Evolutionary conservation across 2,888 invertebrate species (phyloP).

Genomic region (Cataglyphis rosenhaueri): DNA sequence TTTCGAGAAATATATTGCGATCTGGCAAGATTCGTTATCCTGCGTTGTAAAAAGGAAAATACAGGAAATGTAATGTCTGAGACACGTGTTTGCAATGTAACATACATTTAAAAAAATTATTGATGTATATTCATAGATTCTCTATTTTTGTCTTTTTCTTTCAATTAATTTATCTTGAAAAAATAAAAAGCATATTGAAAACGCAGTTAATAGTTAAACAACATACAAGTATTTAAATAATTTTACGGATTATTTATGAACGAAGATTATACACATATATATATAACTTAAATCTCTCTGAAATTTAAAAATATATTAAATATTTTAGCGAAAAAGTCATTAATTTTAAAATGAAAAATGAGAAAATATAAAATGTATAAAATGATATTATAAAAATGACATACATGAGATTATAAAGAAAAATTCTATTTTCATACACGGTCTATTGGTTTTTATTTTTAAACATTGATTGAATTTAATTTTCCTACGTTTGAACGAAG

Average conservation of each 20-base stretch:
- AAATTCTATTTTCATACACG: not conserved
- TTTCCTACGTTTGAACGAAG: slow-evolving; percentile 19
- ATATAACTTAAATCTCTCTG: not conserved
- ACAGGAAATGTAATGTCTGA: slow-evolving; percentile 39
- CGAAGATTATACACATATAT: not conserved
- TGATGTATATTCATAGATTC: not conserved
- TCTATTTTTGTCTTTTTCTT: not conserved
- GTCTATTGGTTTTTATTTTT: slow-evolving; percentile 7
- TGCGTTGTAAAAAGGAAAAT: slow-evolving; percentile 29
- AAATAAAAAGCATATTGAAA: not conserved
- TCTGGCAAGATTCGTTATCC: slow-evolving; percentile 48
- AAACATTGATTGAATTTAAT: slow-evolving; percentile 18
- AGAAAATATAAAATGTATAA: not conserved
- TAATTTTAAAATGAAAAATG: not conserved
- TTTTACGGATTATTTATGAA: not conserved
- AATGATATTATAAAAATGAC: not conserved
- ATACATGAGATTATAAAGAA: slow-evolving; percentile 3
- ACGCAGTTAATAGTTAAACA: slow-evolving; percentile 13
- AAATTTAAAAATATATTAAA: not conserved
- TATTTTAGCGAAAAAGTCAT: not conserved
- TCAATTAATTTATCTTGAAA: slow-evolving; percentile 14
- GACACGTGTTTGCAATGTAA: slow-evolving; percentile 10
- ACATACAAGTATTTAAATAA: not conserved
- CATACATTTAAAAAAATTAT: slow-evolving; percentile 37
- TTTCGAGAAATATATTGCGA: slow-evolving; percentile 52